Base-by-base conservation (phyloP, 2,888 invertebrate genomes). In the Hofmannophila pseudospretella region DNA sequence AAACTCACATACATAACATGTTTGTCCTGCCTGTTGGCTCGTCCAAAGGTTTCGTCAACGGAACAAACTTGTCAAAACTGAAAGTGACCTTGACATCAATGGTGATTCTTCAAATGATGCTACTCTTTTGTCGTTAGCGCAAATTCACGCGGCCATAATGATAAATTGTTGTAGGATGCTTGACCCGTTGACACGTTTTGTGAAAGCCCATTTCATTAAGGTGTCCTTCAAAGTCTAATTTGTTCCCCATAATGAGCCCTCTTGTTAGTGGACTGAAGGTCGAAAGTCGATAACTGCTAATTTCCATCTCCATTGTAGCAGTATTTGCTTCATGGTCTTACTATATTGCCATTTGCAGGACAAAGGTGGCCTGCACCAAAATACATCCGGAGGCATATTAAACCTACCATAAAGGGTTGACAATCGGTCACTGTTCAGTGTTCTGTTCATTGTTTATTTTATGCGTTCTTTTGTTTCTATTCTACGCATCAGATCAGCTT, bases 21-120 rank as follows among this genome's bases (percentile, higher is more conserved):
- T 32, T 42, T 38, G 23, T 9, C 31, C 14, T 34, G 32, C 31
- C 30, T 34, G 36, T 36, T 38, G 28, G 34, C 12, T 14, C 22
- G n/a, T 36, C 29, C 14, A 19, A 27, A 12, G 29, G 42, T 57
- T 60, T 58, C 56, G 51, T 51, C 56, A 61, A 49, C 58, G 53
- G 48, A 58, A 56, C 50, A 39, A 42, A 41, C 46, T 39, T 12
- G 22, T 28, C 30, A 37, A 14, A 16, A 36, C 38, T 39, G 44
- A 49, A 44, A 48, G 49, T 43, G 46, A 35, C 69, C 67, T 61
- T 65, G 63, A 55, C 67, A 59, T 41, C 34, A 45, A 60, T 61
- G 42, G 30, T 32, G 29, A 31, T 39, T 27, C 11, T 36, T 16
- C 16, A 16, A 26, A 39, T 34, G n/a, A 13, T 20, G 26, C n/a